Evolutionary conservation across 1,140 invertebrate genomes (phyloP).

Genomic region (Pogonomyrmex barbatus): DNA sequence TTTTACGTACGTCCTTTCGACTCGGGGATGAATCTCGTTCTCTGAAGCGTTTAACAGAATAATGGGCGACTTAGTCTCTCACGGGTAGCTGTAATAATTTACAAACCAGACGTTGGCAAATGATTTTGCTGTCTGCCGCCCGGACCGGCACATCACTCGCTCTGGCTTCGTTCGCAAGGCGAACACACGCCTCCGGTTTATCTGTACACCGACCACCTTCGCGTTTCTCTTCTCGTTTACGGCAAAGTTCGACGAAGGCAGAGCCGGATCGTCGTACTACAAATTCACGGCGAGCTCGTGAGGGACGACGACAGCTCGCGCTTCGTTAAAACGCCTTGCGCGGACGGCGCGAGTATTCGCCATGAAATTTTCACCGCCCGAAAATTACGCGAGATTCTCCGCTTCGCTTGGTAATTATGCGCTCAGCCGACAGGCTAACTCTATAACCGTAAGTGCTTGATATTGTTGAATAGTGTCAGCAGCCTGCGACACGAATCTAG

Average conservation of each 20-base stretch:
- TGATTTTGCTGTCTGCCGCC: conserved; percentile 61
- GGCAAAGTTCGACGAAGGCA: conserved; percentile 39
- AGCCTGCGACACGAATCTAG: conserved; percentile 42
- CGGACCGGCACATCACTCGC: conserved; percentile 54
- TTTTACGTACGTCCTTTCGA: conserved; percentile 38
- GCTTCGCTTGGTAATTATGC: conserved; percentile 71
- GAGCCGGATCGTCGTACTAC: conserved; percentile 34
- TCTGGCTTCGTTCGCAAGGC: conserved; percentile 31
- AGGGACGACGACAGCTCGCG: conserved; percentile 65
- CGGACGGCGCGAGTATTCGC: conserved; percentile 51
- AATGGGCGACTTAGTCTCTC: conserved; percentile 63
- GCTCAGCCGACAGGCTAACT: conserved; percentile 64
- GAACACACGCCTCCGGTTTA: conserved; percentile 26
- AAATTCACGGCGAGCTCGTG: conserved; percentile 52
- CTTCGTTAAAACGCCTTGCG: conserved; percentile 66
- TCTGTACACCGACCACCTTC: conserved; percentile 51
- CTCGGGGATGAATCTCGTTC: conserved; percentile 59
- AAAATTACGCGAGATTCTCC: conserved; percentile 72
- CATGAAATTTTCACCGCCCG: conserved; percentile 66
- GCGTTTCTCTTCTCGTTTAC: conserved; percentile 39
- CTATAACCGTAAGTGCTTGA: conserved; percentile 67
- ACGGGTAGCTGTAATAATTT: conserved; percentile 61
- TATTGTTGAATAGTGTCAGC: conserved; percentile 61
- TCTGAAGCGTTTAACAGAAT: conserved; percentile 62
- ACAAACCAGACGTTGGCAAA: conserved; percentile 64